Base-by-base conservation (phyloP, 1,140 invertebrate species). In the Drosophila kanapiae region DNA sequence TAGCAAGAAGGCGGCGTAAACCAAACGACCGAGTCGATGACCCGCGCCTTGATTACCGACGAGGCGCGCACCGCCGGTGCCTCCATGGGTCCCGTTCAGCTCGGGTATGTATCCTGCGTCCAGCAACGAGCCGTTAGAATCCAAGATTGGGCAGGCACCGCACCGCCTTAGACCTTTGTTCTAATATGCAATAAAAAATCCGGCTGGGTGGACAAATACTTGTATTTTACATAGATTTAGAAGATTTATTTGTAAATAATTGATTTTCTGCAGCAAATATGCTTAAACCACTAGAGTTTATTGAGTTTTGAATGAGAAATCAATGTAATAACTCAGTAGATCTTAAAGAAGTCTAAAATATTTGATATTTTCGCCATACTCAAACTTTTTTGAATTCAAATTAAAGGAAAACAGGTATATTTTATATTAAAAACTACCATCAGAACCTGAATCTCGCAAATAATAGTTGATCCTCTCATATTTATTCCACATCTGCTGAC, bases 1-100 rank as follows among this genome's bases (percentile, higher is more conserved):
- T 92, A 97, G 96, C 96, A 97, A 95, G 97, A 97, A 95, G 96
- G 96, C 95, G 96, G 96, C 94, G 95, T 96, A 93, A 97, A 96
- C 94, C 96, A 96, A 94, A 97, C 97, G 93, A 96, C 96, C 93
- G 97, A 97, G 94, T 97, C 96, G 94, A 97, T 97, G 96, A 97
- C 96, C 93, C 95, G 96, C 93, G 96, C 97, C 94, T 95, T 97
- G 94, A 97, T 97, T 94, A 97, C 96, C 94, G 97, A 97, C 94
- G 96, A 97, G 94, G 95, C 96, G 94, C 96, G 96, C 94, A 95
- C 95, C 92, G 95, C 95, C 92, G 95, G 95, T 94, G 96, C 96
- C 94, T 94, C 95, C 91, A 94, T 96, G 94, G 97, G 96, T 94
- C 96, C 97, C 93, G 96, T 97, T 93, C 97, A 98, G 94, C 95